A percentile compares a stretch with the other conserved stretches of the same genome.
phyloP scores from a whole-genome alignment of 2,888 invertebrate species.

The Melangyna quadrimaculata region DNA sequence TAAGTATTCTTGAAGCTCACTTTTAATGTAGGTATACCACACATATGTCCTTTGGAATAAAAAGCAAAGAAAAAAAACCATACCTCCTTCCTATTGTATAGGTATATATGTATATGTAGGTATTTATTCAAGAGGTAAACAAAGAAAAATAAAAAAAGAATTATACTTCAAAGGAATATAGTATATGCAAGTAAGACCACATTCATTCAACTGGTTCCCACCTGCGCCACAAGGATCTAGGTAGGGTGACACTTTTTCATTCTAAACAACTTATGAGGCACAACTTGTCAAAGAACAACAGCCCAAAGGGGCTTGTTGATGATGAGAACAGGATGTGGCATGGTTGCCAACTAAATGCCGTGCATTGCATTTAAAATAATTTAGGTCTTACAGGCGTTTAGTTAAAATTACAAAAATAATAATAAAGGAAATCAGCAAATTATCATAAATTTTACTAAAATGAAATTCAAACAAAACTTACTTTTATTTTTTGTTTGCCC shows the following conservation, averaged over 20 bases:
- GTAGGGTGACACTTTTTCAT: constrained; percentile 56
- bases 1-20: constrained; percentile 30
- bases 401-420: too few species aligned
- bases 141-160: not conserved
- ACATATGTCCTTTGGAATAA: not conserved
- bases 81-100: not conserved
- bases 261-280: constrained; percentile 23
- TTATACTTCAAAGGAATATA: constrained; percentile 21
- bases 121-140: not conserved
- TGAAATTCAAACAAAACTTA: too few species aligned
- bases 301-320: not conserved
- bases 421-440: too few species aligned
- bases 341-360: constrained; percentile 7
- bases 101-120: not conserved
- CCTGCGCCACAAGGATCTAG: constrained; percentile 23
- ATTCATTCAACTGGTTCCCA: constrained; percentile 67
- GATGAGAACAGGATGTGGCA: not conserved
- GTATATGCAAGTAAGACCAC: not conserved
- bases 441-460: too few species aligned
- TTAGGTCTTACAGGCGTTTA: too few species aligned
- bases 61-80: not conserved
- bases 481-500: too few species aligned
- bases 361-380: too few species aligned
- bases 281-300: constrained; percentile 33
- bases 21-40: constrained; percentile 45